Evolutionary conservation across 2,113 vertebrate genomes (phyloP).

Genomic region (Grallaria varia): DNA sequence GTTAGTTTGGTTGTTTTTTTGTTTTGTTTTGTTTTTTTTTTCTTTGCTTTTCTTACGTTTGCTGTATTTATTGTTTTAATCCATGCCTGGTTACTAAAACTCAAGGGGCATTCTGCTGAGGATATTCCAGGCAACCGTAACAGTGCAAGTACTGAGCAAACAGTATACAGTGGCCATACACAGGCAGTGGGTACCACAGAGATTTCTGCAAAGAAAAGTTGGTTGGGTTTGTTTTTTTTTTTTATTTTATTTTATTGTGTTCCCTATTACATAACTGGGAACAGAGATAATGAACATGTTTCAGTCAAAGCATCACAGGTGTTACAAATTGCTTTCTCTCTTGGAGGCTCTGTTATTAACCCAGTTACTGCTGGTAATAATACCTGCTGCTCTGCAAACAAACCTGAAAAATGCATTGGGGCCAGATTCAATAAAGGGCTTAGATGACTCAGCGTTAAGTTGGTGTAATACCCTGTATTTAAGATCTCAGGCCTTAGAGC

Average conservation of each 20-base stretch:
- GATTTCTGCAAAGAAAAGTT: neutral
- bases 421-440: slow-evolving; percentile 30
- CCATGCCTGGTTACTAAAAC: neutral
- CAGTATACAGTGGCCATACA: neutral
- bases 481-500: slow-evolving; percentile 19
- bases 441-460: neutral
- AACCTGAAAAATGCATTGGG: slow-evolving; percentile 39
- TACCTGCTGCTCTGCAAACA: slow-evolving; percentile 28
- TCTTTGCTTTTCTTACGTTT: neutral
- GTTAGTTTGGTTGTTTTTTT: no score
- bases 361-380: slow-evolving; percentile 54
- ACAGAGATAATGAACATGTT: neutral
- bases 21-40: no score
- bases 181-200: neutral
- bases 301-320: slow-evolving; percentile 37
- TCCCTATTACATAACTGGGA: slow-evolving; percentile 48
- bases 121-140: neutral
- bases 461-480: neutral
- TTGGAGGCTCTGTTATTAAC: slow-evolving; percentile 56
- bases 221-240: neutral
- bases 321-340: slow-evolving; percentile 57
- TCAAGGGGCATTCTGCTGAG: neutral
- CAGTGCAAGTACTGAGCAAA: neutral
- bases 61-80: neutral
- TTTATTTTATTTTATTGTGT: neutral